Evolutionary conservation across 2,797 vertebrate genomes (phyloP), one percentile per base, ranked within the genome.

Genomic region (Fundulus diaphanus): DNA sequence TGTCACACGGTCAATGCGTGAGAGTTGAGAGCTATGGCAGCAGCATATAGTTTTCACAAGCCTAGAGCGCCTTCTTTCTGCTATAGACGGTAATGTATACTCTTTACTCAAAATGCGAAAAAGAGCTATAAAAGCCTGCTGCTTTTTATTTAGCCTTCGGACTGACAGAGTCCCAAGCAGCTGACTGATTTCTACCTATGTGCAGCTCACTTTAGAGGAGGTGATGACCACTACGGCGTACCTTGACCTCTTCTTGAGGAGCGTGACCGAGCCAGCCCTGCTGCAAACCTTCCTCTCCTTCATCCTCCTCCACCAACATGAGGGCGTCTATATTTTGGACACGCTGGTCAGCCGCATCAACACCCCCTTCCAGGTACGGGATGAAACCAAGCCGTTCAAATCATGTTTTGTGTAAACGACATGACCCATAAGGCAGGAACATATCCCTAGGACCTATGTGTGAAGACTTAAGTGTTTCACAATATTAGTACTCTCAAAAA

Each of bases 211-310:
- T 0, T 93, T 99, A 74, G 98, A 99, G 88, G 98, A 99, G 82
- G 97, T 99, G 87, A 99, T 99, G 98, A 96, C 98, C 72, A 99
- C 98, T 24, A 99, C 98, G 0, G 98, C 98, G 0, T 99, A 99
- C 84, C 90, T 99, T 82, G 98, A 99, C 92, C 96, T 99, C 63
- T 99, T 99, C 83, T 87, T 99, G 85, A 95, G 97, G 9, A 97
- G 96, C 0, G 94, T 98, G 69, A 96, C 97, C 0, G 98, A 99
- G 91, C 97, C 98, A 6, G 96, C 96, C 0, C 95, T 99, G 65
- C 95, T 99, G 70, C 97, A 99, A 94, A 97, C 96, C 22, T 98
- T 99, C 85, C 97, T 99, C 57, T 96, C 95, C 69, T 99, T 99
- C 79, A 96, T 99, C 89, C 94, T 99, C 56, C 92, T 99, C 83